Percentiles rank a stretch among this genome's conserved stretches.
Evolutionary conservation across 2,797 vertebrate genomes (phyloP).

Genomic region (Megalops cyprinoides): DNA sequence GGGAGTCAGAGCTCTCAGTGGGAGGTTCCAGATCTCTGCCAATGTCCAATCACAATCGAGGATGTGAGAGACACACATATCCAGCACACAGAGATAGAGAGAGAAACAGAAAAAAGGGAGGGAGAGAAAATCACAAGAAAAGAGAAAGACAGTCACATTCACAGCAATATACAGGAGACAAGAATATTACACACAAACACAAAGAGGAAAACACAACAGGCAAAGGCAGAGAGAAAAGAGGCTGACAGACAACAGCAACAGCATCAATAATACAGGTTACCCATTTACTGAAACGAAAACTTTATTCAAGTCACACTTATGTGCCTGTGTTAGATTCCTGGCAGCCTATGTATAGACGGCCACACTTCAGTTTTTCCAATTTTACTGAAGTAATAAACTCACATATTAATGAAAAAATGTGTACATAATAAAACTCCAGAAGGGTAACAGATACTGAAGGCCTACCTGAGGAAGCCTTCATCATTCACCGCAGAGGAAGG

Average conservation of each 20-base stretch:
- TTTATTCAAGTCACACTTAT: neutral
- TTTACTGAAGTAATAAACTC: neutral
- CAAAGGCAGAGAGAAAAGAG: neutral
- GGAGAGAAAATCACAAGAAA: conserved; percentile 63
- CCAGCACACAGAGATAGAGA: conserved; percentile 41
- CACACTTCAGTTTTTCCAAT: neutral
- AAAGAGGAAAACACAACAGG: conserved; percentile 18
- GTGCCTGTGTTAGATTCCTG: neutral
- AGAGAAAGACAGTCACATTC: conserved; percentile 70
- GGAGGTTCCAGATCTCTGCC: conserved; percentile 90
- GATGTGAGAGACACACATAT: conserved; percentile 55
- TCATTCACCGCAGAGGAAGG: conserved; percentile 75
- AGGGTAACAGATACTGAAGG: neutral
- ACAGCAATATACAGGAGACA: conserved; percentile 60
- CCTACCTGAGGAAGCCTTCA: conserved; percentile 88
- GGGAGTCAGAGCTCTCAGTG: conserved; percentile 86
- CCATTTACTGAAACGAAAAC: neutral
- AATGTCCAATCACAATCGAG: conserved; percentile 73
- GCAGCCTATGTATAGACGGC: neutral
- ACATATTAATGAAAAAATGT: neutral
- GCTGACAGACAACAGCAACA: neutral
- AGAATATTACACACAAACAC: conserved; percentile 42
- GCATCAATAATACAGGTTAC: neutral
- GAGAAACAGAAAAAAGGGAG: conserved; percentile 51
- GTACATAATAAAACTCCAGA: neutral